Evolutionary conservation across 2,113 vertebrate genomes (phyloP).

Genomic region (Calyptomena viridis): DNA sequence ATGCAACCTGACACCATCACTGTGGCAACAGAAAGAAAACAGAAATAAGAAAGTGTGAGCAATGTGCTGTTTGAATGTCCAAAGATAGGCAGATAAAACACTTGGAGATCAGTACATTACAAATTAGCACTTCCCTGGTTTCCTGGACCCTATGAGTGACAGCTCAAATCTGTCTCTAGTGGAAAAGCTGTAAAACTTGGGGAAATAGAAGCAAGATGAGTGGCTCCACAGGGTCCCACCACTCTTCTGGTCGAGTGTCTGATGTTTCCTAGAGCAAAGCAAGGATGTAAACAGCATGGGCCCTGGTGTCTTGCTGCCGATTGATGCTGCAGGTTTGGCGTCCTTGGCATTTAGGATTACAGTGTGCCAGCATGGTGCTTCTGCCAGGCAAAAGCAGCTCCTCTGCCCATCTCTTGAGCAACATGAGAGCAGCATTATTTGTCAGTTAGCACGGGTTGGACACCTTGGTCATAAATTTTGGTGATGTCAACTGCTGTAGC

Average conservation of each 20-base stretch:
- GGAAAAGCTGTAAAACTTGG: neutral
- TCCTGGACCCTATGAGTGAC: neutral
- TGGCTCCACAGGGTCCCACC: neutral
- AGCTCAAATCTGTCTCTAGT: neutral
- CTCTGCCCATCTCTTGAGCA: neutral
- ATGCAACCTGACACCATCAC: neutral
- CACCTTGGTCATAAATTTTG: neutral
- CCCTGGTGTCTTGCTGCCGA: neutral
- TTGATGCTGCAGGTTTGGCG: neutral
- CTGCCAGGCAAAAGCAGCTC: neutral
- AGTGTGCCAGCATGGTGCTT: neutral
- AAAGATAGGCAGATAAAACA: neutral
- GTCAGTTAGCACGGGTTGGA: neutral
- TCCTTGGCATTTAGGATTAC: neutral
- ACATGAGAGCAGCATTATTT: neutral
- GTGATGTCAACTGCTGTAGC: neutral
- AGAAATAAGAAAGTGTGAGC: neutral
- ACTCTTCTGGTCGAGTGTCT: neutral
- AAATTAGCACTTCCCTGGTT: neutral
- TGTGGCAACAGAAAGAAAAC: neutral
- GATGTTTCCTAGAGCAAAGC: neutral
- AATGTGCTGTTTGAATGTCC: neutral
- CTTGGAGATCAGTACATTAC: neutral
- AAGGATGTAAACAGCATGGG: fast-evolving
- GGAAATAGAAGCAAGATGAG: neutral